A percentile compares a stretch with the other conserved stretches of the same genome.
These are phyloP conservation scores for Caretta caretta DNA, from an alignment of 2,113 vertebrate species.

Conservation along the genomic window DNA sequence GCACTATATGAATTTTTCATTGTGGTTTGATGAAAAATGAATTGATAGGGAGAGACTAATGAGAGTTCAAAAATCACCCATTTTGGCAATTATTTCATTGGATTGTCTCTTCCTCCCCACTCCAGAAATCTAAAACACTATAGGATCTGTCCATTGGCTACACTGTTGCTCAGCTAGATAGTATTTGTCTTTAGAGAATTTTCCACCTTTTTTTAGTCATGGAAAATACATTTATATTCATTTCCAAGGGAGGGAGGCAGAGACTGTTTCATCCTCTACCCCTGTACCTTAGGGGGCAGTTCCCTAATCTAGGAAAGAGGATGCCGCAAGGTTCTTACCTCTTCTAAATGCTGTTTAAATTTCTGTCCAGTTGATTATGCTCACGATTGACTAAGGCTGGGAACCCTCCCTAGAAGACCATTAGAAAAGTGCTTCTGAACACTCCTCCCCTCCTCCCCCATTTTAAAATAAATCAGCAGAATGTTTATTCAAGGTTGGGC, in stretches of 20 bases:
- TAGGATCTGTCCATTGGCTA: background rate
- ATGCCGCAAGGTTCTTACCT: background rate
- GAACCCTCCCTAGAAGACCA: background rate
- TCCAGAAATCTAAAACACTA: background rate
- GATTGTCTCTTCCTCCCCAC: background rate
- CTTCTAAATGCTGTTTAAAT: background rate
- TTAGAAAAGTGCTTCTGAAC: background rate
- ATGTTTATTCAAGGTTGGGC: background rate
- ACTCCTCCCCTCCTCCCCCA: background rate
- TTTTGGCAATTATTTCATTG: background rate
- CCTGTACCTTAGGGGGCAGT: background rate
- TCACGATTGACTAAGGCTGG: background rate
- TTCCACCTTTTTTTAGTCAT: background rate
- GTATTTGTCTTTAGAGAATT: background rate
- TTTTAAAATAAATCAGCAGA: background rate
- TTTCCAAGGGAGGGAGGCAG: background rate
- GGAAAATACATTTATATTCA: background rate
- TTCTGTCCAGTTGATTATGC: background rate
- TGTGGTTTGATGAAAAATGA: background rate
- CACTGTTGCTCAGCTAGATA: background rate
- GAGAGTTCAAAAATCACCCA: background rate
- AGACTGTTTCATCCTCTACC: background rate
- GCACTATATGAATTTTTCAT: background rate
- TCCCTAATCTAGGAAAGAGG: background rate
- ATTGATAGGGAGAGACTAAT: background rate